Evolutionary conservation across 2,888 invertebrate species (phyloP).

Genomic region (Cephonodes hylas): DNA sequence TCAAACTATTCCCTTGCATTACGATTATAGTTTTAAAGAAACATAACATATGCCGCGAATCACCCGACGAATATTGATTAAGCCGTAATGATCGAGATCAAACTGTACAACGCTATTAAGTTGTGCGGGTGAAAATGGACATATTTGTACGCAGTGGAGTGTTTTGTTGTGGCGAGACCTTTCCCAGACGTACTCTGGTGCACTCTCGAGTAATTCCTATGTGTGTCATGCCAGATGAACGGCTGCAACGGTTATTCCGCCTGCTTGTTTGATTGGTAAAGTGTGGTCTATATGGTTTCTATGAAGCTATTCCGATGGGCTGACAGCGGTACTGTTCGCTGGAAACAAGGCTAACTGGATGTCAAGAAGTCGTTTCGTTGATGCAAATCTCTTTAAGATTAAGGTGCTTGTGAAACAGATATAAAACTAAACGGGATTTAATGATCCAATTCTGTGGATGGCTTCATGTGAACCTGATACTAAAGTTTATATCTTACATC

Average conservation of each 20-base stretch:
- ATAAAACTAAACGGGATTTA: no score
- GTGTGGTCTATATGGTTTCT: slow-evolving; percentile 21
- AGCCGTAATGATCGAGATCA: not conserved
- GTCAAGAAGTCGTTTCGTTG: not conserved
- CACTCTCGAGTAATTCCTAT: slow-evolving; percentile 42
- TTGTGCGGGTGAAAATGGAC: slow-evolving; percentile 32
- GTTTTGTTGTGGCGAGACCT: slow-evolving; percentile 27
- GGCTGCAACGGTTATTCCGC: slow-evolving; percentile 37
- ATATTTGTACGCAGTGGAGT: slow-evolving; percentile 43
- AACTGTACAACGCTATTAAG: not conserved
- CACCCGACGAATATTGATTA: slow-evolving; percentile 6
- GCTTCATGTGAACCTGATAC: no score
- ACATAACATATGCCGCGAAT: slow-evolving; percentile 4
- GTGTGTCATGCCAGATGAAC: slow-evolving; percentile 34
- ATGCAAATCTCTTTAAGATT: not conserved
- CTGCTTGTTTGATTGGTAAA: slow-evolving; percentile 21
- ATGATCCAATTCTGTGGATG: no score
- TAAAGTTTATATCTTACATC: no score
- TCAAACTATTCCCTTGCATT: not conserved
- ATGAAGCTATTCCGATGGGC: slow-evolving; percentile 20
- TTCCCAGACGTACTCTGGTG: slow-evolving; percentile 36
- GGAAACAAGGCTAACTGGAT: not conserved
- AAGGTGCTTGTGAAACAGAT: no score
- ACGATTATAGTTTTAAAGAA: slow-evolving; percentile 9
- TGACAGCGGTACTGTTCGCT: not conserved